These are phyloP conservation scores for Carposina sasakii DNA, from an alignment of 1,140 invertebrate species.

Conservation along the genomic window DNA sequence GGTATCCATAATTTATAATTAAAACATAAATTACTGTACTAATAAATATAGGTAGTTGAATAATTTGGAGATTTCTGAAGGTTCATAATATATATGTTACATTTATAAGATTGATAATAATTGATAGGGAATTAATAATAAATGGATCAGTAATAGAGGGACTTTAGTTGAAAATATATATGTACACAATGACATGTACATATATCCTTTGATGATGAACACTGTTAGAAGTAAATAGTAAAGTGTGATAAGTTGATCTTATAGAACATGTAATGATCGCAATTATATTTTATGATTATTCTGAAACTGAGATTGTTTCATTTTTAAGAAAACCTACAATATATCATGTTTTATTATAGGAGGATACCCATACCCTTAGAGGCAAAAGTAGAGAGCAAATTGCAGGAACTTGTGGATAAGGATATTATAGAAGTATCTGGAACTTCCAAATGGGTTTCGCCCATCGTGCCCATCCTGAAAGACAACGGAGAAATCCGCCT, in stretches of 20 bases:
- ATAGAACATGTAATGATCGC: too few relatives aligned
- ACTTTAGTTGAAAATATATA: too few relatives aligned
- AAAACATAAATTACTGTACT: too few relatives aligned
- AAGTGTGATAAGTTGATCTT: too few relatives aligned
- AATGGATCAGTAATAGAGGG: too few relatives aligned
- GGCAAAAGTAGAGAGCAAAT: conserved; percentile 14
- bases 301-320: neutral
- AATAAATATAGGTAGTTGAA: neutral
- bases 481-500: conserved; percentile 29
- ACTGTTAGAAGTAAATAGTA: too few relatives aligned
- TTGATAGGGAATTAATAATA: too few relatives aligned
- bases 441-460: conserved; percentile 33
- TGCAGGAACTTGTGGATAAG: conserved; percentile 6
- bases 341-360: neutral
- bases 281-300: neutral
- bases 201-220: too few relatives aligned
- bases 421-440: conserved; percentile 29
- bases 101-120: neutral
- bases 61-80: too few relatives aligned
- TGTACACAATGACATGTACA: too few relatives aligned
- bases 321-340: neutral
- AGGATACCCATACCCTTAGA: conserved; percentile 6
- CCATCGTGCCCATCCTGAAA: conserved; percentile 26
- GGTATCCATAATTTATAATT: too few relatives aligned
- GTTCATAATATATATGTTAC: neutral